Evolutionary conservation across 2,888 invertebrate species (phyloP).

Genomic region (Pseudococcus longispinus): DNA sequence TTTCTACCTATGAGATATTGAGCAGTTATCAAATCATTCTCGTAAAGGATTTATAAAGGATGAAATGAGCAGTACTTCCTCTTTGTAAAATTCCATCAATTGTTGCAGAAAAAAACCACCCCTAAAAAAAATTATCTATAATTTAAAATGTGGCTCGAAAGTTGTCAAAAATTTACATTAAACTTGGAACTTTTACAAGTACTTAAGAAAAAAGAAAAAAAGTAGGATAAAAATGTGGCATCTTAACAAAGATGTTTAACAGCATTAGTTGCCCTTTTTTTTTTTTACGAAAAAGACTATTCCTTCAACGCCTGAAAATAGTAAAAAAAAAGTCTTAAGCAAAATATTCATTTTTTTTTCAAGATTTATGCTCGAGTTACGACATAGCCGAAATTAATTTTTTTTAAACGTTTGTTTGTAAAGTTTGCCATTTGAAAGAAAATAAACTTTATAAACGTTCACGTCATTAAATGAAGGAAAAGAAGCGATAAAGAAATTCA

Average conservation of each 20-base stretch:
- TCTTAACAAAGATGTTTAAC: neutral
- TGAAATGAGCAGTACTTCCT: neutral
- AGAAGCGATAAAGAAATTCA: neutral
- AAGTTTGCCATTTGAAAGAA: slow-evolving; percentile 8
- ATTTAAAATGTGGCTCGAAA: neutral
- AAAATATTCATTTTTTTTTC: slow-evolving; percentile 17
- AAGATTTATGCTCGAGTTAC: slow-evolving; percentile 35
- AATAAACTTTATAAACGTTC: slow-evolving; percentile 25
- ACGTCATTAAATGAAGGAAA: slow-evolving; percentile 10
- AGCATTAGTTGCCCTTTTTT: neutral
- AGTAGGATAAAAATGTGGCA: neutral
- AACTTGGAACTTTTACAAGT: neutral
- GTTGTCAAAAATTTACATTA: slow-evolving; percentile 5
- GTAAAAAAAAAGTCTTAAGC: neutral
- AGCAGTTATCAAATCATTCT: neutral
- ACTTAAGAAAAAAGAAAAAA: neutral
- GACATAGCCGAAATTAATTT: slow-evolving; percentile 27
- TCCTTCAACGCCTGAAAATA: neutral
- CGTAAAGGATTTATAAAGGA: neutral
- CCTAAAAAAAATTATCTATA: neutral
- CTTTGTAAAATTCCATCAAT: neutral
- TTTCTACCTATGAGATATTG: neutral
- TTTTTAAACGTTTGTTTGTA: slow-evolving; percentile 18
- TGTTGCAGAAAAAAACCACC: neutral
- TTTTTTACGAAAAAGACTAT: neutral